Conservation (phyloP, 1,140 invertebrate species). For the Saccostrea glomerata region DNA sequence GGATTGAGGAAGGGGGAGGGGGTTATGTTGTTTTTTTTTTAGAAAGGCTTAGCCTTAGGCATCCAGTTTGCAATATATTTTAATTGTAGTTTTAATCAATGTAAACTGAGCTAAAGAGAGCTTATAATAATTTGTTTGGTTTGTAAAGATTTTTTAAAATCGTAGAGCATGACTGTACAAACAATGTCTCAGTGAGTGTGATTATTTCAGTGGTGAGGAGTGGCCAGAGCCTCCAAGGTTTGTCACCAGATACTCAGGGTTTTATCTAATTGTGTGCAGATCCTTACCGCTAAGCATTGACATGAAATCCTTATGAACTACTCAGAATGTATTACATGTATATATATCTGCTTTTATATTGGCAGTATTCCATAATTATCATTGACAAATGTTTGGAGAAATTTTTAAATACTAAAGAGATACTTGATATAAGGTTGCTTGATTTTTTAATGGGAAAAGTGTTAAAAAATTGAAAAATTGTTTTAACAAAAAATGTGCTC, state of each 20-base stretch:
- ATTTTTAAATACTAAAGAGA: not conserved
- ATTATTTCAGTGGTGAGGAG: slow-evolving; percentile 29
- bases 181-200: not conserved
- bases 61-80: too few relatives aligned
- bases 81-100: too few relatives aligned
- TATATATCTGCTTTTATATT: not conserved
- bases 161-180: not conserved
- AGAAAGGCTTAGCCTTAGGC: too few relatives aligned
- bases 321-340: too few relatives aligned
- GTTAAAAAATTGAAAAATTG: too few relatives aligned
- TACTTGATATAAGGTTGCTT: too few relatives aligned
- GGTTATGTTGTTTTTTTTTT: too few relatives aligned
- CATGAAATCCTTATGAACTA: not conserved
- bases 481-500: not conserved
- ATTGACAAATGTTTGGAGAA: not conserved
- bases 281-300: slow-evolving; percentile 17
- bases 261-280: slow-evolving; percentile 14
- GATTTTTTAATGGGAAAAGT: too few relatives aligned
- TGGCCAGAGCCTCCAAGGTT: slow-evolving; percentile 19
- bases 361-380: not conserved
- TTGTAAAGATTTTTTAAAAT: not conserved
- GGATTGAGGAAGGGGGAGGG: too few relatives aligned
- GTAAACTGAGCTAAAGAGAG: too few relatives aligned
- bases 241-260: not conserved
- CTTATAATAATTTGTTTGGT: not conserved